phyloP scores from a whole-genome alignment of 2,113 vertebrate genomes.

The Salvelinus alpinus region DNA sequence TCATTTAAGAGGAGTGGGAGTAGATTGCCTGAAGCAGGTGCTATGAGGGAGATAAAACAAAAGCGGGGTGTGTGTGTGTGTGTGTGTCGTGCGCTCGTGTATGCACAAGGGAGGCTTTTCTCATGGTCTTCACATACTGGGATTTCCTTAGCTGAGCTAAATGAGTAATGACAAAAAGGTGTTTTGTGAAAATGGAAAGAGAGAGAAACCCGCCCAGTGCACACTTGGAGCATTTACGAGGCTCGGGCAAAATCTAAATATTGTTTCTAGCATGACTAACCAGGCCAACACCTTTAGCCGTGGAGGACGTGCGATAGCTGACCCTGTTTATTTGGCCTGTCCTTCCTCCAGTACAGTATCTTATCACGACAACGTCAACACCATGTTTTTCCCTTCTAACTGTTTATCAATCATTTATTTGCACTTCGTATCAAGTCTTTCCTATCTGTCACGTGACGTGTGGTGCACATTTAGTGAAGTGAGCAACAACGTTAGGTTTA shows the following conservation, averaged over 20 bases:
- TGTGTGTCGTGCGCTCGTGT: conserved; percentile 10
- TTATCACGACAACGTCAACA: conserved; percentile 59
- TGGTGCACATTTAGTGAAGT: conserved; percentile 23
- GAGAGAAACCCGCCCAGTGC: conserved; percentile 33
- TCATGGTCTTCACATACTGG: conserved; percentile 62
- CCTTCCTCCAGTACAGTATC: conserved; percentile 46
- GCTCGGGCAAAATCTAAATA: conserved; percentile 69
- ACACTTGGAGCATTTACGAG: conserved; percentile 51
- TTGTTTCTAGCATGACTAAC: conserved; percentile 68
- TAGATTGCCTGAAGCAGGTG: conserved; percentile 96
- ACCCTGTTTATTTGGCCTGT: conserved; percentile 62
- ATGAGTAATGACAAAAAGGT: conserved; percentile 66
- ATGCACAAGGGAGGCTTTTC: conserved; percentile 27
- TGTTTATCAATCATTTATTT: conserved; percentile 51
- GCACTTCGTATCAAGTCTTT: conserved; percentile 39
- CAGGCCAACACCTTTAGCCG: conserved; percentile 62
- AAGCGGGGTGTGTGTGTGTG: conserved; percentile 59
- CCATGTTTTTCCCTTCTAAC: conserved; percentile 47
- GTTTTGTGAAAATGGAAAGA: conserved; percentile 16
- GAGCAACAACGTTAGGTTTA: conserved; percentile 31
- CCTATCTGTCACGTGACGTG: not conserved
- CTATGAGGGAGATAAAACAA: conserved; percentile 89
- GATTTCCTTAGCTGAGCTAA: conserved; percentile 62
- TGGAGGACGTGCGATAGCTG: conserved; percentile 47
- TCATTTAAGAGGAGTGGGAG: conserved; percentile 86